Evolutionary conservation across 2,797 vertebrate genomes (phyloP).

Genomic region (Falco novaeseelandiae): DNA sequence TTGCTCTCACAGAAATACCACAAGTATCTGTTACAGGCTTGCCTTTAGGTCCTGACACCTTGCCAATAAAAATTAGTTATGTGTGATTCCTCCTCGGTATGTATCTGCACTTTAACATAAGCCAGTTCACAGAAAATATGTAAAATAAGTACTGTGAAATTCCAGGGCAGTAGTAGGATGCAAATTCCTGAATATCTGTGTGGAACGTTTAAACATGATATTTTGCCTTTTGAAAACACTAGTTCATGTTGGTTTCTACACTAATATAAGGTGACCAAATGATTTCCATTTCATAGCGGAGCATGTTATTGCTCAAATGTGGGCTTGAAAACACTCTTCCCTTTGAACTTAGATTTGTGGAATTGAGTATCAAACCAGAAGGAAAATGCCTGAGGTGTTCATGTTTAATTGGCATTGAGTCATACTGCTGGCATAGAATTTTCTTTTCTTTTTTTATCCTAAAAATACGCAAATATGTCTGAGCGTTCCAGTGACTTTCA

Average conservation of each 20-base stretch:
- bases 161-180: background rate
- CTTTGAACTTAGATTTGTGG: conserved; percentile 12
- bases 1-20: background rate
- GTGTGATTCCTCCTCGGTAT: background rate
- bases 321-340: background rate
- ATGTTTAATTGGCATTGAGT: conserved; percentile 47
- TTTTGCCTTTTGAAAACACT: background rate
- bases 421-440: background rate
- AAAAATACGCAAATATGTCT: conserved; percentile 1
- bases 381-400: conserved; percentile 40
- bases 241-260: background rate
- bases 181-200: background rate
- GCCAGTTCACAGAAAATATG: background rate
- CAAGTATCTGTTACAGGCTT: accelerated
- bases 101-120: background rate
- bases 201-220: background rate
- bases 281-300: conserved; percentile 47
- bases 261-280: background rate
- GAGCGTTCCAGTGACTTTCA: background rate
- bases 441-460: background rate
- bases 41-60: background rate
- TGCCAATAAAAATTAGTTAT: background rate
- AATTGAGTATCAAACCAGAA: conserved; percentile 26
- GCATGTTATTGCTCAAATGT: background rate
- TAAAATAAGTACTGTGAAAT: background rate